Base-by-base conservation (phyloP, 2,888 invertebrate species). In the Entomobrya multifasciata region DNA sequence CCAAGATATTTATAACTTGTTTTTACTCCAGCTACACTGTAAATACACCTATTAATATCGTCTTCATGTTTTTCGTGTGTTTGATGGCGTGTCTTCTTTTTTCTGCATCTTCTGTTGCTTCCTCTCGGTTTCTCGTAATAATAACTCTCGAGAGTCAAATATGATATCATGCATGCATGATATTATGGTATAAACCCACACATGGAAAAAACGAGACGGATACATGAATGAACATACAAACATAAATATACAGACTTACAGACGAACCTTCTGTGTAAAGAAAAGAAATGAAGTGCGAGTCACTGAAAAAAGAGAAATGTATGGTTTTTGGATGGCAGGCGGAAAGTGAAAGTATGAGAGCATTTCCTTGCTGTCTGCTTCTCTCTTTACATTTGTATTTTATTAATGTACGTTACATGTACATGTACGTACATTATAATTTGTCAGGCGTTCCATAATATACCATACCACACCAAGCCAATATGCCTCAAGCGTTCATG, bases 61-160 rank as follows among this genome's bases (percentile, higher is more conserved):
- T n/a, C n/a, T n/a, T n/a, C n/a, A n/a, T n/a, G n/a, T n/a, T n/a
- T n/a, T n/a, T n/a, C n/a, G n/a, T n/a, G n/a, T n/a, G n/a, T n/a
- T n/a, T n/a, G n/a, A n/a, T n/a, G n/a, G n/a, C n/a, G n/a, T n/a
- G n/a, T 57, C 20, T 6, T 3, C 25, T 1, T 57, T 22, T 57
- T 57, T 57, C 4, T 25, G 25, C 2, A 25, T 57, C 13, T 57
- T 25, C 22, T 57, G 57, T 22, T 57, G 13, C 22, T 11, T 6
- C 2, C 25, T 17, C 57, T 57, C 25, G n/a, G 5, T 13, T 55
- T 55, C 20, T 25, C 57, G 25, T 25, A 57, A 22, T 57, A 57
- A 57, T 57, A 57, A 57, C 57, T 57, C 57, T 57, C 57, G 1
- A 25, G 57, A 57, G 57, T 8, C 25, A 57, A n/a, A n/a, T 17